Conservation (phyloP, 2,888 invertebrate genomes). For the Pomacea canaliculata region DNA sequence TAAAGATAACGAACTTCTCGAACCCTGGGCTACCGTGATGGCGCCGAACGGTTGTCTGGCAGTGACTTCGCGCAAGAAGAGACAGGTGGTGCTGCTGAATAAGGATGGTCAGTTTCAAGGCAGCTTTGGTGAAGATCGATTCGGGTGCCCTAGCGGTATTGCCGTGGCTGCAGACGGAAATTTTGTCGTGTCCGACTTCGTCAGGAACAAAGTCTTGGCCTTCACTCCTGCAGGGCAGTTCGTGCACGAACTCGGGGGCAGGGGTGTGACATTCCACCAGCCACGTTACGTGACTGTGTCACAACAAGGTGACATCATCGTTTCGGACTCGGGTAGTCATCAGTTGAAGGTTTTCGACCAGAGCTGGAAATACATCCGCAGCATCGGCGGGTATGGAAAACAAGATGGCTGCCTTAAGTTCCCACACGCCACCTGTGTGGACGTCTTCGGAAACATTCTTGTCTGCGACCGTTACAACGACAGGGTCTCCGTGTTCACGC, state of each 20-base stretch:
- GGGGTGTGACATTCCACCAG: conserved; percentile 65
- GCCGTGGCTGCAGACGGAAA: conserved; percentile 57
- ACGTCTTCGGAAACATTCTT: conserved; percentile 70
- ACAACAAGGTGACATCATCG: conserved; percentile 66
- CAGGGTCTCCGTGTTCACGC: conserved; percentile 47
- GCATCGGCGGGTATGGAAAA: conserved; percentile 71
- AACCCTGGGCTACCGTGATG: conserved; percentile 32
- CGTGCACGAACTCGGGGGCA: conserved; percentile 6
- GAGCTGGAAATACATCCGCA: conserved; percentile 68
- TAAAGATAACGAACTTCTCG: not conserved
- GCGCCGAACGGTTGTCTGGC: conserved; percentile 49
- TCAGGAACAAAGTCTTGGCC: conserved; percentile 61
- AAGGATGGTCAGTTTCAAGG: conserved; percentile 33
- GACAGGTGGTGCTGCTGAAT: conserved; percentile 45
- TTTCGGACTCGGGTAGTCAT: conserved; percentile 72
- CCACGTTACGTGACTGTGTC: conserved; percentile 72
- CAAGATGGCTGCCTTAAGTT: conserved; percentile 71
- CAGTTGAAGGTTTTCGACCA: conserved; percentile 70
- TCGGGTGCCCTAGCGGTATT: conserved; percentile 51
- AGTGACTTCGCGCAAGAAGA: conserved; percentile 47
- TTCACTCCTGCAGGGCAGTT: conserved; percentile 29
- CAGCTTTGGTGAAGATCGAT: conserved; percentile 41
- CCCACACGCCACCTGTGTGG: conserved; percentile 72
- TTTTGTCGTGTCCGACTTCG: conserved; percentile 71
- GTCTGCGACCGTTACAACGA: conserved; percentile 73